Evolutionary conservation across 2,888 invertebrate genomes (phyloP).

Genomic region (Lacanobia wlatinum): DNA sequence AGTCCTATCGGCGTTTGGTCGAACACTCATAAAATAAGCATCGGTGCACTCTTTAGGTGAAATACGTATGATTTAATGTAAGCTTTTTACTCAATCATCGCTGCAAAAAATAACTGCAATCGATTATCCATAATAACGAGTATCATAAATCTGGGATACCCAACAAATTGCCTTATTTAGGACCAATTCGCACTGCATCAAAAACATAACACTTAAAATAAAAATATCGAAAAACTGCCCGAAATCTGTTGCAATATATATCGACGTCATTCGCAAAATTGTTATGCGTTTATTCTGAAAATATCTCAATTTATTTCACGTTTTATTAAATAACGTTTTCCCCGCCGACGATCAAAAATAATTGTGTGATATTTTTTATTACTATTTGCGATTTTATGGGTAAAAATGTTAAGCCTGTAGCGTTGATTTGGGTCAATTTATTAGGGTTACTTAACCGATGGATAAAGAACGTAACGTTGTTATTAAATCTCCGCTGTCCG

Average conservation of each 20-base stretch:
- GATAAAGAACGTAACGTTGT: background rate
- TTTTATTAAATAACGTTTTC: constrained; percentile 20
- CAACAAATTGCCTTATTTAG: constrained; percentile 15
- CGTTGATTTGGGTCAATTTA: background rate
- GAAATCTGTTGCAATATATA: constrained; percentile 12
- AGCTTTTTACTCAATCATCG: background rate
- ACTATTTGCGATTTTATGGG: constrained; percentile 4
- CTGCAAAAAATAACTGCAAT: background rate
- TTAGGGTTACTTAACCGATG: background rate
- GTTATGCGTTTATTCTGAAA: constrained; percentile 29
- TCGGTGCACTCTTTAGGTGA: too few relatives aligned
- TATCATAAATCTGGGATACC: constrained; percentile 5
- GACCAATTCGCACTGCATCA: background rate
- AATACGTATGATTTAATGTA: too few relatives aligned
- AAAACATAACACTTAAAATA: constrained; percentile 1
- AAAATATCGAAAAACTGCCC: background rate
- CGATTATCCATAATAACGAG: background rate
- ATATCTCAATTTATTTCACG: constrained; percentile 45
- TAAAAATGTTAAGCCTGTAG: background rate
- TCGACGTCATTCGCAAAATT: constrained; percentile 40
- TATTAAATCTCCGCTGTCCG: background rate
- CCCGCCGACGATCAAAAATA: constrained; percentile 26
- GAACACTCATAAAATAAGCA: too few relatives aligned
- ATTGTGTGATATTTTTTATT: constrained; percentile 8
- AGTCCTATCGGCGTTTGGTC: too few relatives aligned